A percentile compares a stretch with the other conserved stretches of the same genome.
These are phyloP conservation scores for Telmatochromis sp. DNA, from an alignment of 2,113 vertebrate genomes.

Conservation along the genomic window DNA sequence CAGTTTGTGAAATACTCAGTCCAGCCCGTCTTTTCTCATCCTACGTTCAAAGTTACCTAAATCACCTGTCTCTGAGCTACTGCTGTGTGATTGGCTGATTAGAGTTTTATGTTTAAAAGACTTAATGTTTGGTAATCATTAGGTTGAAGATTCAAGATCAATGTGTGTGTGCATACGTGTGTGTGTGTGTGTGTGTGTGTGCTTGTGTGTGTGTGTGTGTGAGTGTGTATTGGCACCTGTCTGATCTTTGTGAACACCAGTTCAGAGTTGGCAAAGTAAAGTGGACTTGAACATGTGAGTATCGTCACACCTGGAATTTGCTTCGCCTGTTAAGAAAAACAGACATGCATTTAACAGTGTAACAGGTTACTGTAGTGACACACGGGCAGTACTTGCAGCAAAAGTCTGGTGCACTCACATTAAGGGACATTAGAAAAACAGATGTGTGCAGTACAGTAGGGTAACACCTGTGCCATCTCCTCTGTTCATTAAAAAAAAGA, in stretches of 20 bases:
- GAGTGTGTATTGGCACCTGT: constrained; percentile 28
- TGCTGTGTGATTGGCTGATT: background rate
- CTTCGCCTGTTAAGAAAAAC: constrained; percentile 64
- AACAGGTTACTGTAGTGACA: background rate
- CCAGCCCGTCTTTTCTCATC: background rate
- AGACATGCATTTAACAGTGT: background rate
- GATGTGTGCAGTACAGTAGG: background rate
- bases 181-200: background rate
- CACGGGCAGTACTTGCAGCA: background rate
- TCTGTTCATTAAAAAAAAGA: background rate
- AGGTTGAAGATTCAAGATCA: background rate
- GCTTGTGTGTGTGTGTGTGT: background rate
- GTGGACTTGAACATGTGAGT: constrained; percentile 75
- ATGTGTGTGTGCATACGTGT: background rate
- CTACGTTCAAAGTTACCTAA: background rate
- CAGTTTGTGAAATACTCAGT: background rate
- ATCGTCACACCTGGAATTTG: constrained; percentile 80
- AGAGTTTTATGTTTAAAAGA: background rate
- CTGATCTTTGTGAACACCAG: constrained; percentile 73
- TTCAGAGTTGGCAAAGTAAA: constrained; percentile 85
- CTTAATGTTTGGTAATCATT: background rate
- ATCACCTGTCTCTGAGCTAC: background rate
- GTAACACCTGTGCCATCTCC: background rate
- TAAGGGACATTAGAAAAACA: background rate
- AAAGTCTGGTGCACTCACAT: background rate